Conservation (phyloP, 2,797 vertebrate genomes). For the Amblyopsis hoosieri region DNA sequence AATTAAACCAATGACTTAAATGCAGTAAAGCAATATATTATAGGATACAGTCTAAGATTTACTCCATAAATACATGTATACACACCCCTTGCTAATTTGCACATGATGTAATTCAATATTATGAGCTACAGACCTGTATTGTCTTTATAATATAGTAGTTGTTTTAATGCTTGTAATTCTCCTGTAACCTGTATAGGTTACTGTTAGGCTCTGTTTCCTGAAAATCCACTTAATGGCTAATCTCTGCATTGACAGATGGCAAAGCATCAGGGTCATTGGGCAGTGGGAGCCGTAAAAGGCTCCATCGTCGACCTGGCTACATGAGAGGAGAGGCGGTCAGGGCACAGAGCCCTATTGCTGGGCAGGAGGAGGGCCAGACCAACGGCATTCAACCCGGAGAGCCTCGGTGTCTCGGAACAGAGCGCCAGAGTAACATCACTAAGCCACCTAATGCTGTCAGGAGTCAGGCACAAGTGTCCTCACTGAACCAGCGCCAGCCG, state of each 20-base stretch:
- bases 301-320: conserved; percentile 81
- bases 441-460: conserved; percentile 18
- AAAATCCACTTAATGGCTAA: conserved; percentile 64
- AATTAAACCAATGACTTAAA: too few relatives aligned
- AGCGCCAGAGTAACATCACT: conserved; percentile 26
- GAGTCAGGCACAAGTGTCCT: conserved; percentile 25
- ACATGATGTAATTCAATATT: too few relatives aligned
- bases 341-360: conserved; percentile 39
- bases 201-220: conserved; percentile 32
- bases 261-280: conserved; percentile 54
- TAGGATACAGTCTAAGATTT: too few relatives aligned
- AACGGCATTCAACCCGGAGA: conserved; percentile 43
- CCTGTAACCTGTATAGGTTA: conserved; percentile 30
- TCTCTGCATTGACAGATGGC: conserved; percentile 75
- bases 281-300: conserved; percentile 65
- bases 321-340: conserved; percentile 75
- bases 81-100: too few relatives aligned
- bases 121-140: not conserved
- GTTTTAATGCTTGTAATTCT: not conserved
- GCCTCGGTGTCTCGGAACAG: conserved; percentile 25
- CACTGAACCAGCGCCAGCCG: conserved; percentile 27
- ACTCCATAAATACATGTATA: too few relatives aligned
- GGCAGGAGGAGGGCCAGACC: conserved; percentile 27
- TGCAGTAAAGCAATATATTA: too few relatives aligned
- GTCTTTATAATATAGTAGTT: not conserved